A percentile compares a stretch with the other conserved stretches of the same genome.
Evolutionary conservation across 2,797 vertebrate genomes (phyloP).

Genomic region (Bryconaethiops microstoma): DNA sequence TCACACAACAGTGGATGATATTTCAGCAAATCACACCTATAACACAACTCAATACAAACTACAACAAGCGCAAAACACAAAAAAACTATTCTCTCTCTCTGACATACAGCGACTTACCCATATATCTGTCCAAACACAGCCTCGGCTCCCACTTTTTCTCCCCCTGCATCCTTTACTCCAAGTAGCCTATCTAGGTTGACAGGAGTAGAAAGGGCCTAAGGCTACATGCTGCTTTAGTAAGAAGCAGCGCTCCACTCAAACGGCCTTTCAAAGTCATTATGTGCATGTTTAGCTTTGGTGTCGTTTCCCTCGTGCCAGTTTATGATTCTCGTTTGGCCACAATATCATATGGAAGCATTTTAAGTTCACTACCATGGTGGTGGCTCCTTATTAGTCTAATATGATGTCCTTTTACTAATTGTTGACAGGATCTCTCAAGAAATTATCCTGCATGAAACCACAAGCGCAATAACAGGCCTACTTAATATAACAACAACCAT

Average conservation of each 20-base stretch:
- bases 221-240: conserved; percentile 45
- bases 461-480: not conserved
- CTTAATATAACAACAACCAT: not conserved
- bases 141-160: not conserved
- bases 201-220: conserved; percentile 28
- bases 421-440: conserved; percentile 22
- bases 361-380: conserved; percentile 23
- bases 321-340: conserved; percentile 25
- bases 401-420: not conserved
- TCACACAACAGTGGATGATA: not conserved
- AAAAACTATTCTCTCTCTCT: not conserved
- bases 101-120: not conserved
- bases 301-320: conserved; percentile 12
- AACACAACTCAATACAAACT: not conserved
- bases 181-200: conserved; percentile 44
- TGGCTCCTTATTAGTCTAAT: conserved; percentile 35
- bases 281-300: conserved; percentile 49
- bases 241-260: conserved; percentile 37
- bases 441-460: conserved; percentile 20
- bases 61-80: not conserved
- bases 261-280: conserved; percentile 40
- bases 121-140: not conserved
- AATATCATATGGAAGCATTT: conserved; percentile 24
- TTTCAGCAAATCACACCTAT: not conserved
- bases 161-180: conserved; percentile 4